Percentiles rank a stretch among this genome's conserved stretches.
Evolutionary conservation across 2,797 vertebrate species (phyloP).

Genomic region (Microchirus variegatus): DNA sequence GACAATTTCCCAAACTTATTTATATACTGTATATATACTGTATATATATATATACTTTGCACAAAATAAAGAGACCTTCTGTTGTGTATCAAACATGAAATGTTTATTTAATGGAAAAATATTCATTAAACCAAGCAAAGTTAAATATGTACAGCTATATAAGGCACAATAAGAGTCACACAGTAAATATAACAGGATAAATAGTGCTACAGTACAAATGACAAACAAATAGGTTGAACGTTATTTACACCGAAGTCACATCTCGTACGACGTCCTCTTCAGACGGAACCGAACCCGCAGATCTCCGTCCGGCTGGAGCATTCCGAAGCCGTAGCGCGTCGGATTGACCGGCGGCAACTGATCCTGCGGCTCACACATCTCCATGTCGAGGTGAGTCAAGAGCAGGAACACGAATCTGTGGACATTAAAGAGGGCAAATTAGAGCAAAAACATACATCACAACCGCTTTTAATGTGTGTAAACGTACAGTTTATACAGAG

Average conservation of each 20-base stretch:
- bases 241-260: slow-evolving; percentile 12
- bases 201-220: slow-evolving; percentile 20
- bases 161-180: neutral
- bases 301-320: slow-evolving; percentile 82
- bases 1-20: no score
- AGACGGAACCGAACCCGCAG: slow-evolving; percentile 76
- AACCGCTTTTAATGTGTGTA: no score
- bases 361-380: slow-evolving; percentile 68
- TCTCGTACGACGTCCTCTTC: slow-evolving; percentile 45
- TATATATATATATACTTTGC: no score
- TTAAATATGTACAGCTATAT: slow-evolving; percentile 1
- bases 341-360: slow-evolving; percentile 79
- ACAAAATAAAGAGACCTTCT: neutral
- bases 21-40: no score
- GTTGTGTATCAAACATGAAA: neutral
- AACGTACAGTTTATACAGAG: no score
- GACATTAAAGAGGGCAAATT: slow-evolving; percentile 53
- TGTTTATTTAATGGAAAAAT: slow-evolving; percentile 2
- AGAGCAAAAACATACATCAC: neutral
- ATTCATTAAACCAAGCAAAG: slow-evolving; percentile 7
- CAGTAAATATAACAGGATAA: slow-evolving; percentile 38
- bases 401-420: slow-evolving; percentile 83
- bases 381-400: slow-evolving; percentile 80
- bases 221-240: slow-evolving; percentile 2
- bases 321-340: slow-evolving; percentile 58